Conservation (phyloP, 2,888 invertebrate species). For the Ophion ventricosus region DNA sequence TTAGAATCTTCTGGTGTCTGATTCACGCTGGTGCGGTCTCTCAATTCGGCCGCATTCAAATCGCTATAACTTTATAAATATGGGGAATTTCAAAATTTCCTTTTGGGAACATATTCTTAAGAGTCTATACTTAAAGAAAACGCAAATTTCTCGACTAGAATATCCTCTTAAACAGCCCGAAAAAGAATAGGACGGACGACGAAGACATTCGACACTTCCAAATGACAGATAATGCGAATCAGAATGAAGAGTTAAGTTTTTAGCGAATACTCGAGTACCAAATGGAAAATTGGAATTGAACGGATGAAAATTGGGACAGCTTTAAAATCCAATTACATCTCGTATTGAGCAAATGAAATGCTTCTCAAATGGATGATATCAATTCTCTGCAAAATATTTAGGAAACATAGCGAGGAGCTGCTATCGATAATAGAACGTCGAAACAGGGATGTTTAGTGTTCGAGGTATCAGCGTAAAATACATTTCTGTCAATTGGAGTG, state of each 20-base stretch:
- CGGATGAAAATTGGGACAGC: neutral
- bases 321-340: neutral
- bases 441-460: slow-evolving; percentile 19
- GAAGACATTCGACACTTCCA: neutral
- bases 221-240: no score
- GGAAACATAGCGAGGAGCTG: slow-evolving; percentile 17
- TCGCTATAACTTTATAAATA: no score
- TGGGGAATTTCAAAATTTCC: no score
- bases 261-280: neutral
- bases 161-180: slow-evolving; percentile 26
- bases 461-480: slow-evolving; percentile 37
- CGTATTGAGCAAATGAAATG: neutral
- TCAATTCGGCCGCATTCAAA: no score
- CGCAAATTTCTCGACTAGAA: no score
- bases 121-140: no score
- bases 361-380: neutral
- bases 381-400: slow-evolving; percentile 38
- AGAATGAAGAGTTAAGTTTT: no score
- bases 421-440: slow-evolving; percentile 47
- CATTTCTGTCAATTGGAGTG: slow-evolving; percentile 41
- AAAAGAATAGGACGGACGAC: slow-evolving; percentile 27
- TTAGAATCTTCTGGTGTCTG: no score
- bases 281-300: neutral
- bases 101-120: no score
- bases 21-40: no score